Percentiles rank a stretch among this genome's conserved stretches.
phyloP scores from a whole-genome alignment of 2,113 vertebrate species.

The Urocynchramus pylzowi region DNA sequence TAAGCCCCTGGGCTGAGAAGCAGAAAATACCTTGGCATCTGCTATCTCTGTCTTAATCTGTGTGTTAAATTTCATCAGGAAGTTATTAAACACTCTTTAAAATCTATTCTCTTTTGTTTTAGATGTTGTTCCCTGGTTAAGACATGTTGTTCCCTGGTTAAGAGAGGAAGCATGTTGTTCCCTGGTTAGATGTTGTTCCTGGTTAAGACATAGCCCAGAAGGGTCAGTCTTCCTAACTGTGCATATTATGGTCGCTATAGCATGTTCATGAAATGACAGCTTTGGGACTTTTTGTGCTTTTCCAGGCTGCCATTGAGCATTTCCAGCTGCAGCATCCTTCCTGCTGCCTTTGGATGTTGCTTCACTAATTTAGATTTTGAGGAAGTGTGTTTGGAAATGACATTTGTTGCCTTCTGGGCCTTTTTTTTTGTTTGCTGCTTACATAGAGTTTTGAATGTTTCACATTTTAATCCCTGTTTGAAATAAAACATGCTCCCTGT shows the following conservation, averaged over 20 bases:
- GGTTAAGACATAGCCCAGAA: not conserved
- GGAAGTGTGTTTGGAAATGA: not conserved
- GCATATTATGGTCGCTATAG: fast-evolving
- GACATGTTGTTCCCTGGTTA: not conserved
- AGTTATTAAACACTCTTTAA: not conserved
- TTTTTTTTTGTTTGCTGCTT: not conserved
- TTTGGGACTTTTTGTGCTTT: not conserved
- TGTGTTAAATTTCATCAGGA: not conserved
- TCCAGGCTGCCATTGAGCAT: not conserved
- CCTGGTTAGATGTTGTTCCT: not conserved
- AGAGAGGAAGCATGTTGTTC: not conserved
- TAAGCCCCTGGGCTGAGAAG: not conserved
- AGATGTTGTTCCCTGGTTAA: not conserved
- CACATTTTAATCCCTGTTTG: not conserved
- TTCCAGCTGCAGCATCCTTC: not conserved
- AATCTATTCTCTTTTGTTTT: not conserved
- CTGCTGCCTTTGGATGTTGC: not conserved
- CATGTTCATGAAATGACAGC: not conserved
- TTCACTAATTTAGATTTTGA: not conserved
- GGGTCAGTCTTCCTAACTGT: not conserved
- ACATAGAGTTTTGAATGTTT: not conserved
- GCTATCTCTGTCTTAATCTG: not conserved
- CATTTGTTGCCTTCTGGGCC: not conserved
- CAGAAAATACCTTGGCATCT: not conserved
- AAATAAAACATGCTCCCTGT: not conserved